Evolutionary conservation across 2,888 invertebrate species (phyloP), one percentile per base, ranked within the genome.

Genomic region (Unio pictorum): DNA sequence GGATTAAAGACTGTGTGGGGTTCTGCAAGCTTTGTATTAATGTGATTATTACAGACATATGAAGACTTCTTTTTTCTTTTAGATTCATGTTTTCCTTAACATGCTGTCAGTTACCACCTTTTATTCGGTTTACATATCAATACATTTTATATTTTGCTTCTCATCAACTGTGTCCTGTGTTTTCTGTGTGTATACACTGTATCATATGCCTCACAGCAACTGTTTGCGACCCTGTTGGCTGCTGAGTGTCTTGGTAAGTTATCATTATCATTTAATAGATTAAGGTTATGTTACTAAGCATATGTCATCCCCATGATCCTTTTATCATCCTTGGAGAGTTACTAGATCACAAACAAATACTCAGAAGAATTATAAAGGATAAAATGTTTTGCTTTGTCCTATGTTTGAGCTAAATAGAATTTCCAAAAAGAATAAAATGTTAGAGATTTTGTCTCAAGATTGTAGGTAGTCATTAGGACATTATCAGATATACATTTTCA

Each of bases 121-220:
- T 61, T 81, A 59, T 84, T 78, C 71, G 78, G 72, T 26, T 61
- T 86, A 8, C 80, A 82, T 28, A 74, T 86, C 57, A 79, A 73
- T 55, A 67, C 61, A 3, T 67, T 85, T 59, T 85, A 84, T 69
- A 45, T 75, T 5, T 67, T 85, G 63, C 80, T 87, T 66, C 71
- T 81, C 55, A 65, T 76, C 34, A 86, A 87, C 72, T 84, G 84
- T 61, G 64, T 82, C 1, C 66, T 86, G 65, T 86, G 87, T 76
- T 78, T 87, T 63, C 67, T 81, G 55, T 80, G 81, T 72, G 79
- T 79, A 20, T 83, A 81, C 72, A 70, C 75, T 55, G 76, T 83
- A 34, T 74, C 78, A 20, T 76, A 84, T 66, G 79, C 79, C 61
- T 67, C 76, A 56, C 80, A 80, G 56, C 74, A 73, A 30, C 26